These are phyloP conservation scores for Chymomyza costata DNA, from an alignment of 1,140 invertebrate species.

Conservation along the genomic window DNA sequence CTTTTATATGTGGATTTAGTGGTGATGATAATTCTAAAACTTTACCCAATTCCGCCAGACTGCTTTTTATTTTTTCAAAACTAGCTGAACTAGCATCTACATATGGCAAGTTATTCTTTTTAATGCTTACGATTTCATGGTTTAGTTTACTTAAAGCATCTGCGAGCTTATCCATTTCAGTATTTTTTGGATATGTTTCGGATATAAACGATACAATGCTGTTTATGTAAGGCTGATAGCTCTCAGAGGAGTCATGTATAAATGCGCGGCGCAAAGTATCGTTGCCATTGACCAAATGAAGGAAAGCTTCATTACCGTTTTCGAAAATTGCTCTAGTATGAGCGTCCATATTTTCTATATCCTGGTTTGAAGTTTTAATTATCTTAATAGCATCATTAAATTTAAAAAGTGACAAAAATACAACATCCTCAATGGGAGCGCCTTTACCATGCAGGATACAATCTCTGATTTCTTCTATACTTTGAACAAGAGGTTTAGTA, in stretches of 20 bases:
- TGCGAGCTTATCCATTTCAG: background rate
- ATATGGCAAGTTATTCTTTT: background rate
- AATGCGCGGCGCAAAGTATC: slow-evolving; percentile 15
- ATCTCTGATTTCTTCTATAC: background rate
- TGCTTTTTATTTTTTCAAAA: background rate
- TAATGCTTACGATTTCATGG: background rate
- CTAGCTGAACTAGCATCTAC: background rate
- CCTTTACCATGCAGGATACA: background rate
- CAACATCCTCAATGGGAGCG: slow-evolving; percentile 25
- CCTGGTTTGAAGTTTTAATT: slow-evolving; percentile 22
- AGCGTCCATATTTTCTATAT: background rate
- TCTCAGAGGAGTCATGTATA: slow-evolving; percentile 12
- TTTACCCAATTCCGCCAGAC: background rate
- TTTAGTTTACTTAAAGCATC: background rate
- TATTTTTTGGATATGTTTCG: background rate
- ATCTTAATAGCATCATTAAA: slow-evolving; percentile 20
- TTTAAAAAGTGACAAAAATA: slow-evolving; percentile 30
- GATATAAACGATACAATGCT: background rate
- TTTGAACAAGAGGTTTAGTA: background rate
- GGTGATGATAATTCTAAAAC: background rate
- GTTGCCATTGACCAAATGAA: slow-evolving; percentile 15
- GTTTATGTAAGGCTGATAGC: background rate
- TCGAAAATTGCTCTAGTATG: background rate
- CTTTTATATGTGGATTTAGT: background rate
- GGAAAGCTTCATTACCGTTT: slow-evolving; percentile 10